Conservation (phyloP, 2,797 vertebrate species). For the Antennarius maculatus region DNA sequence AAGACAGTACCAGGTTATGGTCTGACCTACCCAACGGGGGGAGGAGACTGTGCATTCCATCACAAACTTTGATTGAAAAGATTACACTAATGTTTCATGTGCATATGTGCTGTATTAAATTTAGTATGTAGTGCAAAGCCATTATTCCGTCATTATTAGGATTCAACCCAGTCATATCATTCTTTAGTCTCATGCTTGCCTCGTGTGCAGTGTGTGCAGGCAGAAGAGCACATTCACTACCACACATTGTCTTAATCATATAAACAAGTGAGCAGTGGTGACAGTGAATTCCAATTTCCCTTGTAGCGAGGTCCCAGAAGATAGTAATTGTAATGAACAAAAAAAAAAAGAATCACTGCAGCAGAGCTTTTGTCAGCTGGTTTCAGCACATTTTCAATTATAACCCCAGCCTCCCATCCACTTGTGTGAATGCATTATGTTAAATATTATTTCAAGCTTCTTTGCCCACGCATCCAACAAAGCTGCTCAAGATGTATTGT, state of each 20-base stretch:
- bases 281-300: conserved; percentile 74
- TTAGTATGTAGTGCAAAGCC: no score
- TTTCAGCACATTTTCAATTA: conserved; percentile 76
- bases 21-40: no score
- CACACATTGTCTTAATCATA: conserved; percentile 60
- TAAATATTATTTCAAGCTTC: conserved; percentile 51
- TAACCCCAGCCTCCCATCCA: conserved; percentile 40
- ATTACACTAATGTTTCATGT: no score
- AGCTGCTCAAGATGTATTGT: conserved; percentile 14
- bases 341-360: conserved; percentile 72
- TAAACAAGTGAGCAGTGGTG: conserved; percentile 49
- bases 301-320: conserved; percentile 58
- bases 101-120: no score
- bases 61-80: no score
- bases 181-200: conserved; percentile 30
- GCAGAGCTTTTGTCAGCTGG: conserved; percentile 70
- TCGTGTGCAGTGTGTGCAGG: conserved; percentile 14
- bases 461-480: conserved; percentile 23
- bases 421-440: conserved; percentile 56
- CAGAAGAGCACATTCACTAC: conserved; percentile 37
- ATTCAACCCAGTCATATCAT: no score
- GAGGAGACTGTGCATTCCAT: no score
- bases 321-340: conserved; percentile 79
- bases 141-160: no score
- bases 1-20: no score